Conservation (phyloP, 2,113 vertebrate genomes). For the Dendropsophus ebraccatus region DNA sequence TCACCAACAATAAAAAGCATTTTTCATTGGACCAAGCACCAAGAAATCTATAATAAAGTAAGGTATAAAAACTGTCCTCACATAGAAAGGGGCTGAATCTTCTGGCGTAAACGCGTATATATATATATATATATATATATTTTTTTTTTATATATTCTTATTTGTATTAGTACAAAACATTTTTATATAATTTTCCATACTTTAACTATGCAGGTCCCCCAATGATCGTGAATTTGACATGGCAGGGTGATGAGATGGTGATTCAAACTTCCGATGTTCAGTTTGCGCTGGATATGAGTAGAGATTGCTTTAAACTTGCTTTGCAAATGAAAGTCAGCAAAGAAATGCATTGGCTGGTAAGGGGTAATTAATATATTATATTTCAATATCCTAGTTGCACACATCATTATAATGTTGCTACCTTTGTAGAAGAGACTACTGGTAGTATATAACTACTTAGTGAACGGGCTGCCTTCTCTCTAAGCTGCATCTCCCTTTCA, state of each 20-base stretch:
- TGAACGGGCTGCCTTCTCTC: too few species aligned
- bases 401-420: neutral
- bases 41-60: too few species aligned
- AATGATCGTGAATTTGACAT: slow-evolving; percentile 4
- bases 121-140: neutral
- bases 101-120: too few species aligned
- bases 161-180: too few species aligned
- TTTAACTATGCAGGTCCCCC: neutral
- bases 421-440: neutral
- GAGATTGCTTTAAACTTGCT: neutral
- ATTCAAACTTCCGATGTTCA: neutral
- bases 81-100: too few species aligned
- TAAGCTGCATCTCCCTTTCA: too few species aligned
- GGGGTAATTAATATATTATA: neutral
- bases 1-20: too few species aligned
- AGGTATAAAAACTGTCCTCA: too few species aligned
- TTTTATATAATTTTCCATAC: neutral
- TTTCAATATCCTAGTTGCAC: neutral
- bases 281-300: too few species aligned
- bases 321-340: neutral
- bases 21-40: too few species aligned
- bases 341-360: slow-evolving; percentile 17
- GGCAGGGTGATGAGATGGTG: neutral
- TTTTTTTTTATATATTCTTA: neutral
- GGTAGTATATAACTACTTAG: too few species aligned